Base-by-base conservation (phyloP, 1,140 invertebrate genomes). In the Bombus superbus region DNA sequence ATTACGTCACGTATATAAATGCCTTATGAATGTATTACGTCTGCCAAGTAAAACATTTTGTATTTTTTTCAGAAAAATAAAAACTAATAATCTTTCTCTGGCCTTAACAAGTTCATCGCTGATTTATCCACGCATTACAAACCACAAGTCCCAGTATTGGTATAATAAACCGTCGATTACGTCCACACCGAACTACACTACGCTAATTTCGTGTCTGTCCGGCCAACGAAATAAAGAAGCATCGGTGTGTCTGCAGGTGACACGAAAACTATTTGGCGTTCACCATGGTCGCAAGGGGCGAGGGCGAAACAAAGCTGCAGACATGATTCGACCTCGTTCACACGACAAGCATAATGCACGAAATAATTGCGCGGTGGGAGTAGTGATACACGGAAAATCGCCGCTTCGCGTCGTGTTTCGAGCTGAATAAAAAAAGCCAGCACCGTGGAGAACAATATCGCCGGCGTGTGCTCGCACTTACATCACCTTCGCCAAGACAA, bases 251-350 rank as follows among this genome's bases (percentile, higher is more conserved):
- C 69, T 76, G 66, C 40, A 57, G 64, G 64, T 74, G 38, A 59
- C 40, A 15, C 62, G 28, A 42, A 64, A 40, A 62, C 53, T 28
- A 10, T 68, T 3, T 32, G 64, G 47, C 47, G 47, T 53, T 53
- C 47, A 8, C 64, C 44, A 5, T 44, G 10, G 1, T 47, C 47
- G 35, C 6, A 69, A 64, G 71, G 62, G 76, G 68, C n/a, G 69
- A n/a, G 15, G 38, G 57, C 47, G 87, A 59, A 83, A 83, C 81
- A 84, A 87, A 87, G 64, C 80, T 64, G 87, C 81, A 35, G 77
- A 86, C 71, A 64, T 32, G 87, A 75, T 69, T 84, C 87, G 87
- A 79, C 87, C 87, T 88, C 85, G 87, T 88, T 88, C 87, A 66
- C 87, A 87, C 80, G 85, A 57, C 64, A n/a, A 75, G 53, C 72